Conservation (phyloP, 2,888 invertebrate species). For the Miltochrista miniata region DNA sequence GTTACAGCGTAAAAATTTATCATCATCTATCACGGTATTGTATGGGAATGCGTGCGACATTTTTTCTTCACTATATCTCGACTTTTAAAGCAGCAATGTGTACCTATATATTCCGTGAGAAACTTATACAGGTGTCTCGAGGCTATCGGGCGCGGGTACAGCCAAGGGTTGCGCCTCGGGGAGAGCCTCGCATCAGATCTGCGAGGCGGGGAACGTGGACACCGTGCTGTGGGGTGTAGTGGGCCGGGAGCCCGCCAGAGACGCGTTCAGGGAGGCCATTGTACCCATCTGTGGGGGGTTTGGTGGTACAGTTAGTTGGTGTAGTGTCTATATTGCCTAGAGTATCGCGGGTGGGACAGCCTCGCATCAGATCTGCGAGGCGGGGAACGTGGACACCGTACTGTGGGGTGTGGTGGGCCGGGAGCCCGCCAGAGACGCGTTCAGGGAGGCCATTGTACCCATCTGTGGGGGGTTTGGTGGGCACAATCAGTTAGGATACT, state of each 20-base stretch:
- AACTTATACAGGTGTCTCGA: conserved; percentile 55
- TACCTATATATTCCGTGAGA: not conserved
- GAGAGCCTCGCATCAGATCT: conserved; percentile 65
- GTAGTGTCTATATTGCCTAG: no score
- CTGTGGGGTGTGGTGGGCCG: conserved; percentile 96
- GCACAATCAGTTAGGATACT: no score
- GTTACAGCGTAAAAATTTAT: no score
- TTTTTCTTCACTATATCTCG: no score
- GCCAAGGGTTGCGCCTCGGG: conserved; percentile 30
- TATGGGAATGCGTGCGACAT: no score
- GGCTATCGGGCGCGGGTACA: conserved; percentile 19
- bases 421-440: conserved; percentile 94
- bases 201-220: conserved; percentile 92
- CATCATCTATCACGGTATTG: no score
- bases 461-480: conserved; percentile 86
- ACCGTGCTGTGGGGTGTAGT: conserved; percentile 96
- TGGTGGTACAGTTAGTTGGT: no score
- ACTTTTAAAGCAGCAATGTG: no score
- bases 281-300: conserved; percentile 94
- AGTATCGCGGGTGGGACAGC: no score
- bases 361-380: conserved; percentile 81
- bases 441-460: conserved; percentile 95
- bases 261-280: conserved; percentile 94
- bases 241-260: conserved; percentile 93
- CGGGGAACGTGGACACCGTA: conserved; percentile 95